A percentile compares a stretch with the other conserved stretches of the same genome.
Conservation (phyloP, 1,140 invertebrate genomes). For the Drosophila virilis region DNA sequence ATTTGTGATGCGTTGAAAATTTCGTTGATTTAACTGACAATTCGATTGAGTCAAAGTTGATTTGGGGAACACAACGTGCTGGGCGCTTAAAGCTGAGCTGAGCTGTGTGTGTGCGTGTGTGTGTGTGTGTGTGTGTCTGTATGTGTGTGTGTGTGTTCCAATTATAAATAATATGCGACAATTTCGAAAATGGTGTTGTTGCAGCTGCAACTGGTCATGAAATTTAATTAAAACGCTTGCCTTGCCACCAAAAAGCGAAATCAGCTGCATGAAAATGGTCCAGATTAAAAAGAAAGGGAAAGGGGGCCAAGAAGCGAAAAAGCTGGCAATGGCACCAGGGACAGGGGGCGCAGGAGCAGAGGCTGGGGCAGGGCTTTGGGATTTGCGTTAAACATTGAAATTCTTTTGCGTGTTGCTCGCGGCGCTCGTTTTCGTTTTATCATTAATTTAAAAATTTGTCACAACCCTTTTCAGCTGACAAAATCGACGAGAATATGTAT, state of each 20-base stretch:
- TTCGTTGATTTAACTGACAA: too few relatives aligned
- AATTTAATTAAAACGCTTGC: conserved; percentile 55
- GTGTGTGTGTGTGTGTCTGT: too few relatives aligned
- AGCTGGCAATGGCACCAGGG: neutral
- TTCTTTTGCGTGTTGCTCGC: conserved; percentile 29
- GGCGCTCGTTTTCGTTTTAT: conserved; percentile 56
- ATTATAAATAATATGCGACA: conserved; percentile 7
- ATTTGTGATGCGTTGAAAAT: too few relatives aligned
- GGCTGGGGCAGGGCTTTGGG: neutral
- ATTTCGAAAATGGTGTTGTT: conserved; percentile 1
- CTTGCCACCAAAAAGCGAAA: neutral
- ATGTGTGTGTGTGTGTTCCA: too few relatives aligned
- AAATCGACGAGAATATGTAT: conserved; percentile 50
- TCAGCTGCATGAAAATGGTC: conserved; percentile 10
- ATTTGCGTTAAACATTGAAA: conserved; percentile 30
- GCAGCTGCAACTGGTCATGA: conserved; percentile 38
- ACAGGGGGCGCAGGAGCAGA: neutral
- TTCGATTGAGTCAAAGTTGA: too few relatives aligned
- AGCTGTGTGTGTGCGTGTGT: too few relatives aligned
- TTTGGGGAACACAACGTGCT: too few relatives aligned
- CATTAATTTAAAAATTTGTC: conserved; percentile 77
- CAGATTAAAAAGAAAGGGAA: neutral
- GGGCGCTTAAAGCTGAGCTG: too few relatives aligned
- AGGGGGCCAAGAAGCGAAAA: neutral
- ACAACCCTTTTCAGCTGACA: conserved; percentile 77